A percentile compares a stretch with the other conserved stretches of the same genome.
These are phyloP conservation scores for Drosophila peninsularis DNA, from an alignment of 2,888 invertebrate species.

Conservation along the genomic window DNA sequence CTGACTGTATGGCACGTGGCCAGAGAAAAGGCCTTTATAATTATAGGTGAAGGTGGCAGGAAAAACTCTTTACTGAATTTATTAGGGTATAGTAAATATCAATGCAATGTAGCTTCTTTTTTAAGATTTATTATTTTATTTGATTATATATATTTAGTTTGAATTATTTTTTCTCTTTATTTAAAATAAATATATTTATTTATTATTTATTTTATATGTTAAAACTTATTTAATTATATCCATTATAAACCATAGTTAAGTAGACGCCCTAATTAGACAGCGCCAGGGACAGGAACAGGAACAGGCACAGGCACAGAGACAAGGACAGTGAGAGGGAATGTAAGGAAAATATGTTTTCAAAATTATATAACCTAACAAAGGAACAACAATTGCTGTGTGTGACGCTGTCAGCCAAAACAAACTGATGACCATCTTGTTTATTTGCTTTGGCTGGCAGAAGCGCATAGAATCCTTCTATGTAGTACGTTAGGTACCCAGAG, in stretches of 20 bases:
- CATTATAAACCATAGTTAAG: constrained; percentile 13
- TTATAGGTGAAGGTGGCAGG: not conserved
- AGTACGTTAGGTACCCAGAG: not conserved
- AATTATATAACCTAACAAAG: constrained; percentile 67
- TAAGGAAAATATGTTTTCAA: constrained; percentile 45
- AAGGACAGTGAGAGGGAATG: not conserved
- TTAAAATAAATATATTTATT: not conserved
- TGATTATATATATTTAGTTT: too few species aligned
- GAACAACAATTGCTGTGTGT: constrained; percentile 30
- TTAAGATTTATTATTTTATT: too few species aligned
- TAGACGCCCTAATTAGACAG: constrained; percentile 68
- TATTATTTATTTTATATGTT: too few species aligned
- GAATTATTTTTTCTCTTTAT: too few species aligned
- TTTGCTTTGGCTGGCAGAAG: constrained; percentile 43
- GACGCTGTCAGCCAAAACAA: constrained; percentile 56
- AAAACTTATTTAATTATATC: too few species aligned
- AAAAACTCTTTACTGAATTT: not conserved
- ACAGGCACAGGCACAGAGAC: constrained; percentile 27
- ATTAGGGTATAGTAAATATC: not conserved
- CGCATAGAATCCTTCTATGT: constrained; percentile 5
- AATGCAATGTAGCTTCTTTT: too few species aligned
- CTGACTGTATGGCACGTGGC: constrained; percentile 12
- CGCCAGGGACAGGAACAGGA: constrained; percentile 39
- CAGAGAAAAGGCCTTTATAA: not conserved
- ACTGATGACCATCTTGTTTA: constrained; percentile 65